Conservation (phyloP, 2,797 vertebrate species). For the Crotalus adamanteus region DNA sequence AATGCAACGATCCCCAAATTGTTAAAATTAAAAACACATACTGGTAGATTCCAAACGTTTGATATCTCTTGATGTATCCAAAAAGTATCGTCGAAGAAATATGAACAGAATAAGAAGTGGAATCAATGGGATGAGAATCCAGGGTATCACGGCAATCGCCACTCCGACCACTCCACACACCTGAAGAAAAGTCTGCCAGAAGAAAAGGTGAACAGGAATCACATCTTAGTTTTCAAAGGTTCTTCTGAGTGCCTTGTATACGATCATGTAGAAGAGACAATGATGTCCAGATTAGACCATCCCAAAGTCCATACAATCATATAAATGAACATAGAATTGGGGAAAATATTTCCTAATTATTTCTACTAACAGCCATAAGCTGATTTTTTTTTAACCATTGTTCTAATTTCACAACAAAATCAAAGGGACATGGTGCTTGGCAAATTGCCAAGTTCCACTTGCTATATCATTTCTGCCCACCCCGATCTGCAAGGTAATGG, state of each 20-base stretch:
- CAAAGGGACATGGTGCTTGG: background rate
- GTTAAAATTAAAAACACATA: slow-evolving; percentile 68
- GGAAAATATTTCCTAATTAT: background rate
- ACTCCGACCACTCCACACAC: slow-evolving; percentile 82
- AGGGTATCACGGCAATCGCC: slow-evolving; percentile 82
- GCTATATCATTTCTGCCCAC: too few species aligned
- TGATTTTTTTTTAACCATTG: background rate
- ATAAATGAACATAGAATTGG: background rate
- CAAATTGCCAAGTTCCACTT: background rate
- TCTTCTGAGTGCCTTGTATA: background rate
- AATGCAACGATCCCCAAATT: slow-evolving; percentile 39
- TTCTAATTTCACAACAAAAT: background rate
- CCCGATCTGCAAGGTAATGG: background rate
- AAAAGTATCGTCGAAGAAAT: slow-evolving; percentile 83
- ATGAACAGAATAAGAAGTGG: slow-evolving; percentile 82
- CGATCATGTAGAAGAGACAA: background rate
- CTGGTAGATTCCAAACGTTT: slow-evolving; percentile 88
- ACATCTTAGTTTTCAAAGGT: background rate
- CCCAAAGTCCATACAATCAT: too few species aligned
- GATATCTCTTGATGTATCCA: slow-evolving; percentile 86
- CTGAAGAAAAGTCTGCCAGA: slow-evolving; percentile 81
- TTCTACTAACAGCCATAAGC: background rate
- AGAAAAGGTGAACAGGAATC: slow-evolving; percentile 50
- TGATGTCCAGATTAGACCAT: background rate
- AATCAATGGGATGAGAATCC: slow-evolving; percentile 81